Conservation (phyloP, 2,797 vertebrate genomes). For the Aulostomus chinensis region DNA sequence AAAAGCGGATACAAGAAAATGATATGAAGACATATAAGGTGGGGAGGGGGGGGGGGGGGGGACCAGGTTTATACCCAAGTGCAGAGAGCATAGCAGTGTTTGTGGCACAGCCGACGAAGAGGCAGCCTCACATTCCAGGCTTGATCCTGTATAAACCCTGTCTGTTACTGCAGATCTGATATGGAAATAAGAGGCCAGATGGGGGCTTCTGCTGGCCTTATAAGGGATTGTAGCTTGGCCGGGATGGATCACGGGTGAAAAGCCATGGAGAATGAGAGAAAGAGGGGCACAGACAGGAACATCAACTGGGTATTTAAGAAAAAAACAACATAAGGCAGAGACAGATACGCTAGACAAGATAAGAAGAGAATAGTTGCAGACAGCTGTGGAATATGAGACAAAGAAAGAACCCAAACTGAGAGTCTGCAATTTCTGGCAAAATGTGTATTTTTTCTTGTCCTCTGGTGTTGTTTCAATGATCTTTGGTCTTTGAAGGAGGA, state of each 20-base stretch:
- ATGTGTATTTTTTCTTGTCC: constrained; percentile 27
- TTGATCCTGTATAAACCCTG: constrained; percentile 71
- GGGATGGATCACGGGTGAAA: constrained; percentile 59
- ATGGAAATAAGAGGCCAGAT: constrained; percentile 74
- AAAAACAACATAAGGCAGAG: constrained; percentile 12
- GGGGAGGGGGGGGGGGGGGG: background rate
- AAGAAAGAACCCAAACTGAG: constrained; percentile 12
- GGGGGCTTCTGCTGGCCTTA: constrained; percentile 72
- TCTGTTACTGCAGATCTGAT: constrained; percentile 73
- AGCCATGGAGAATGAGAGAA: constrained; percentile 53
- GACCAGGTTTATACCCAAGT: constrained; percentile 39
- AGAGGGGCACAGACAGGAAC: constrained; percentile 5
- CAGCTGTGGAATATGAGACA: constrained; percentile 2
- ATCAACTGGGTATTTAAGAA: constrained; percentile 9
- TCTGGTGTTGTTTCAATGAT: constrained; percentile 38
- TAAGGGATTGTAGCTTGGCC: constrained; percentile 71
- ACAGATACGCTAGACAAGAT: constrained; percentile 1
- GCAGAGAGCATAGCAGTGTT: constrained; percentile 22
- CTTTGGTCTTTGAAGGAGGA: constrained; percentile 38
- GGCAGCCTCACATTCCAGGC: constrained; percentile 64
- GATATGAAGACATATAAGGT: too few relatives aligned
- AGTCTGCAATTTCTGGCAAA: constrained; percentile 16
- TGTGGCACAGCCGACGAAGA: constrained; percentile 26
- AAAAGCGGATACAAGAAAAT: constrained; percentile 1
- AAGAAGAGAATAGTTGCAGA: background rate